phyloP scores from a whole-genome alignment of 2,888 invertebrate species.

The Ornithoptera alexandrae region DNA sequence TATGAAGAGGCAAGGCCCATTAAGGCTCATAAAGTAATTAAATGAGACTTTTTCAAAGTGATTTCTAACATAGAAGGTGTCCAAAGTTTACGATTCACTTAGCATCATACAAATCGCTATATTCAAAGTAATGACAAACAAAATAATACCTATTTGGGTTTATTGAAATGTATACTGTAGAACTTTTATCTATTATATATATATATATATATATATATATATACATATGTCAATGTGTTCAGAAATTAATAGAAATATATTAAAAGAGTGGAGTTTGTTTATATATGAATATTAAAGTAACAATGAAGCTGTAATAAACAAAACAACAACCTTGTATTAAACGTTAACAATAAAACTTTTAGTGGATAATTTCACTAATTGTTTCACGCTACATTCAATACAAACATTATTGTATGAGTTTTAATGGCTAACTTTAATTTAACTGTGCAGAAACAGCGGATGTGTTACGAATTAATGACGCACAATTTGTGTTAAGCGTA shows the following conservation, averaged over 20 bases:
- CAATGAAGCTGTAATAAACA: neutral
- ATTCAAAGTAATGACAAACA: too few species aligned
- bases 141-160: too few species aligned
- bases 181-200: too few species aligned
- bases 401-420: slow-evolving; percentile 23
- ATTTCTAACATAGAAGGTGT: too few species aligned
- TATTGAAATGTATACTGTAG: too few species aligned
- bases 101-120: too few species aligned
- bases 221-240: neutral
- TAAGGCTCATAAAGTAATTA: too few species aligned
- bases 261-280: neutral
- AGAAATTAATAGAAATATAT: neutral
- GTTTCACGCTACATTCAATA: slow-evolving; percentile 22
- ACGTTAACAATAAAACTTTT: slow-evolving; percentile 17
- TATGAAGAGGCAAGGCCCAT: too few species aligned
- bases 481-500: slow-evolving; percentile 14
- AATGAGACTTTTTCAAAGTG: too few species aligned
- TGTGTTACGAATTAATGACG: slow-evolving; percentile 22
- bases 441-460: slow-evolving; percentile 15
- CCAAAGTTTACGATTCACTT: too few species aligned
- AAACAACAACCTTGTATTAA: slow-evolving; percentile 8
- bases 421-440: slow-evolving; percentile 22
- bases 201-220: too few species aligned
- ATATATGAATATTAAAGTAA: neutral
- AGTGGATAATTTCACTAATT: slow-evolving; percentile 21